phyloP scores from a whole-genome alignment of 2,113 vertebrate genomes.

The Leucosticte australis region DNA sequence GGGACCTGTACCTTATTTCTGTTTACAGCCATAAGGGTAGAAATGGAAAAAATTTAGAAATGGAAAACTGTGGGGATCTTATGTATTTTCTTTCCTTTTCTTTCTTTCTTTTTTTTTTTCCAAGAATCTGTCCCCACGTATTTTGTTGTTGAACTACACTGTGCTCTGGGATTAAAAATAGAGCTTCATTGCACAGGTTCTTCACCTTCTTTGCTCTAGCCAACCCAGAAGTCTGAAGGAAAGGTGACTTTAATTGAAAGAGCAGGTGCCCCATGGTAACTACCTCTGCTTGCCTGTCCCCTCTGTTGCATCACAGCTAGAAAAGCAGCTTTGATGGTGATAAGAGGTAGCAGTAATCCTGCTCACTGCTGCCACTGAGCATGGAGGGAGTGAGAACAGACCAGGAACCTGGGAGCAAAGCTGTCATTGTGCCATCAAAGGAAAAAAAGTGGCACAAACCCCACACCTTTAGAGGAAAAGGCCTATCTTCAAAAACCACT shows the following conservation, averaged over 20 bases:
- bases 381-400: not conserved
- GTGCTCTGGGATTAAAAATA: not conserved
- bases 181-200: not conserved
- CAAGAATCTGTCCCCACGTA: not conserved
- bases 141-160: not conserved
- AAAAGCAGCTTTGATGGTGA: conserved; percentile 10
- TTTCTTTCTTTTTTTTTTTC: not conserved
- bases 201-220: not conserved
- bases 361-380: not conserved
- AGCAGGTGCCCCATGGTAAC: not conserved
- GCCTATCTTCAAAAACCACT: not conserved
- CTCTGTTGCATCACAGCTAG: not conserved
- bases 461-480: not conserved
- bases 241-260: not conserved
- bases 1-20: not conserved
- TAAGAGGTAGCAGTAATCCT: not conserved
- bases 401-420: not conserved
- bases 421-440: not conserved
- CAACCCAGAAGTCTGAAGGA: not conserved
- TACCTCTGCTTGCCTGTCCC: not conserved
- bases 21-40: not conserved
- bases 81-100: not conserved
- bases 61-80: not conserved
- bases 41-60: not conserved
- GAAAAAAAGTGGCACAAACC: not conserved